Conservation (phyloP, 1,140 invertebrate genomes). For the Ditylenchus dipsaci region DNA sequence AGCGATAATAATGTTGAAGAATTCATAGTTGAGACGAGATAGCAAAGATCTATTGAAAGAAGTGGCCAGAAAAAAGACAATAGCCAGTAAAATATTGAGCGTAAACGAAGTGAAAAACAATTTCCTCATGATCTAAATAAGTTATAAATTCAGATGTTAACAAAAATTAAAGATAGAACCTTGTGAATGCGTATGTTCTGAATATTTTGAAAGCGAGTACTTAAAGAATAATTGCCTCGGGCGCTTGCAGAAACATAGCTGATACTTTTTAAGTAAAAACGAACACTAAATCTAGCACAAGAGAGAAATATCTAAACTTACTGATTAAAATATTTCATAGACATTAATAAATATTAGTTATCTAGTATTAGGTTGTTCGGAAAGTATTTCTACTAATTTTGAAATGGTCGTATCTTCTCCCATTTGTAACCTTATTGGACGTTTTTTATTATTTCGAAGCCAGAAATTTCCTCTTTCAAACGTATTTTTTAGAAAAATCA, state of each 20-base stretch:
- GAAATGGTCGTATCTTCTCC: too few species aligned
- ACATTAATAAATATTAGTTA: too few species aligned
- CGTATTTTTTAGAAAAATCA: too few species aligned
- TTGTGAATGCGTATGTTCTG: neutral
- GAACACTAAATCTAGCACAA: neutral
- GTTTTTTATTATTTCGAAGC: too few species aligned
- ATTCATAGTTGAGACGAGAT: neutral
- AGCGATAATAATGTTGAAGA: neutral
- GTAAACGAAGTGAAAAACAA: neutral
- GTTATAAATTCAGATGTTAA: too few species aligned
- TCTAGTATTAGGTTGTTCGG: too few species aligned
- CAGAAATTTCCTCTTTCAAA: too few species aligned
- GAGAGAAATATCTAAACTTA: neutral
- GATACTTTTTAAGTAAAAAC: neutral
- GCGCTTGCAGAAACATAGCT: neutral
- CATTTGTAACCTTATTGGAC: too few species aligned
- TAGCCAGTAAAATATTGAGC: neutral
- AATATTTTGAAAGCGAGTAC: neutral
- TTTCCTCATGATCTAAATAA: neutral
- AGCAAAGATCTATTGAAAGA: neutral
- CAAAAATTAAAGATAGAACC: neutral
- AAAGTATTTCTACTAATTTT: too few species aligned
- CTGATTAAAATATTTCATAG: neutral
- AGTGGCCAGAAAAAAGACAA: neutral
- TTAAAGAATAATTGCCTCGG: neutral